Percentiles rank a stretch among this genome's conserved stretches.
Conservation (phyloP, 2,113 vertebrate genomes). For the Caranx ignobilis region DNA sequence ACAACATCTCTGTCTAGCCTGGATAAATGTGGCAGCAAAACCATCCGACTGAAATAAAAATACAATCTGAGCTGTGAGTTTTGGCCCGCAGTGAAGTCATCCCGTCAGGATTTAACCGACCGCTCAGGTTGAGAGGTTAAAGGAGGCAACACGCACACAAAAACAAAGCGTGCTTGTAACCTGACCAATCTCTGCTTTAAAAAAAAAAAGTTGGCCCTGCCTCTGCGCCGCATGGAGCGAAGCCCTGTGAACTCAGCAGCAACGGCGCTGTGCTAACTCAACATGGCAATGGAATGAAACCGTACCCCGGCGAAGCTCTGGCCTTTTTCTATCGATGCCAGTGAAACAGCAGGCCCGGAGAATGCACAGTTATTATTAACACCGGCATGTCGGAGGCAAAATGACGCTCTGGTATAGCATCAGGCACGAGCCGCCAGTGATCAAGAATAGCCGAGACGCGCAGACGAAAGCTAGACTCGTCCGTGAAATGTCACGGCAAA, state of each 20-base stretch:
- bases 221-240: not conserved
- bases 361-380: slow-evolving; percentile 76
- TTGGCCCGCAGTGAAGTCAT: slow-evolving; percentile 30
- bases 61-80: slow-evolving; percentile 15
- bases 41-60: slow-evolving; percentile 28
- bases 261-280: slow-evolving; percentile 28
- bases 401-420: slow-evolving; percentile 46
- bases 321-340: slow-evolving; percentile 42
- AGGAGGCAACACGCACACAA: slow-evolving; percentile 19
- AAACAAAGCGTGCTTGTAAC: slow-evolving; percentile 47
- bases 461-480: slow-evolving; percentile 22
- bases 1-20: slow-evolving; percentile 19
- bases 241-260: slow-evolving; percentile 42
- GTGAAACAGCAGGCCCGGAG: slow-evolving; percentile 62
- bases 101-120: slow-evolving; percentile 22
- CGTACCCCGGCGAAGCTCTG: slow-evolving; percentile 52
- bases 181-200: slow-evolving; percentile 40
- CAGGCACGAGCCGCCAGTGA: slow-evolving; percentile 32
- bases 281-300: slow-evolving; percentile 62
- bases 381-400: slow-evolving; percentile 43
- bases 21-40: slow-evolving; percentile 28
- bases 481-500: slow-evolving; percentile 16
- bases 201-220: slow-evolving; percentile 1
- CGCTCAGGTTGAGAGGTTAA: slow-evolving; percentile 29
- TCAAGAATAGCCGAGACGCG: slow-evolving; percentile 41